Evolutionary conservation across 2,888 invertebrate species (phyloP), one percentile per base, ranked within the genome.

Genomic region (Eupeodes luniger): DNA sequence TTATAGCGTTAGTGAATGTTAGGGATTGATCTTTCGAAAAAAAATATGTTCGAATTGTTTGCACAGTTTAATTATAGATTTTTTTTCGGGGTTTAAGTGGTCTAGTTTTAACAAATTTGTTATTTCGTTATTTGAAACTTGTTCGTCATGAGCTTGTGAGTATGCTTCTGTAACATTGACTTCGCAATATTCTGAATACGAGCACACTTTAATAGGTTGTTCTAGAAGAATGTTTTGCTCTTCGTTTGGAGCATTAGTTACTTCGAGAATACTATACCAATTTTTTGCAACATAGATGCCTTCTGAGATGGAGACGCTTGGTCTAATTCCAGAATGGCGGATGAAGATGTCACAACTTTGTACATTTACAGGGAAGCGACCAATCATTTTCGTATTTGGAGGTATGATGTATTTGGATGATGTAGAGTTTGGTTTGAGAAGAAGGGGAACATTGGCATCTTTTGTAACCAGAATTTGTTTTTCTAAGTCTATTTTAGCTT

Each of bases 231-330:
- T 47, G 53, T 27, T 51, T 69, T n/a, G 49, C 34, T 69, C 51
- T 9, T 34, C 10, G 14, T 69, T 27, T 27, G 69, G 0, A 3
- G 51, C n/a, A n/a, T 69, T 69, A 5, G 14, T 69, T 11, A 79
- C 16, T 62, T 79, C 79, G 6, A 53, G 51, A 36, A 64, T n/a
- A 14, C n/a, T 69, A 34, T 79, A 79, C 79, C 79, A 79, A 19
- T 79, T 55, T 27, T 79, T 79, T 12, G 79, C 62, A 5, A 6
- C 55, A 27, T 79, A 79, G 36, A 69, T 78, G 9, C 69, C 69
- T 61, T 78, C 78, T 0, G 78, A 69, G 12, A 78, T 51, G 27
- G 5, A 51, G 16, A 79, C 51, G 0, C 62, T n/a, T 27, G 40
- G 79, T 70, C 53, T 70, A 34, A 80, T 55, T 6, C 16, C 47